These are phyloP conservation scores for Cantharis lateralis DNA, from an alignment of 2,888 invertebrate genomes.

Conservation along the genomic window DNA sequence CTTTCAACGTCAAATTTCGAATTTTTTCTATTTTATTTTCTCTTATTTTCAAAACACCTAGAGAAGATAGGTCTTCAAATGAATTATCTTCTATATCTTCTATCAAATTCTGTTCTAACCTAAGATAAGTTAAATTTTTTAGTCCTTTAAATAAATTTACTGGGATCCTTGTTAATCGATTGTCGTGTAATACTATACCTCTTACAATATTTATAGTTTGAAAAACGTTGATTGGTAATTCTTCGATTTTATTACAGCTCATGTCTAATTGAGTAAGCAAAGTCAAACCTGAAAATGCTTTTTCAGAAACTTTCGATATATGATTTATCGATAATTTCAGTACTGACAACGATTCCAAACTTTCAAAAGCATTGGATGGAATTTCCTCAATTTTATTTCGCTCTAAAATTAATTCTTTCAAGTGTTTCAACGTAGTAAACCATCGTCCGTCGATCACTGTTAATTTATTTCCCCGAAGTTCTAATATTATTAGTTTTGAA, in stretches of 20 bases:
- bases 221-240: not conserved
- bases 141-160: not conserved
- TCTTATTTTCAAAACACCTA: not conserved
- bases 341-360: not conserved
- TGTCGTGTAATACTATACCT: not conserved
- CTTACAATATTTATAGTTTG: not conserved
- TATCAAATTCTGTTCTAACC: not conserved
- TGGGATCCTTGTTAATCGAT: not conserved
- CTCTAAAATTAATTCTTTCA: too few relatives aligned
- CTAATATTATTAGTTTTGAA: too few relatives aligned
- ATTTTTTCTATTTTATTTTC: not conserved
- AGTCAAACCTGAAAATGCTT: not conserved
- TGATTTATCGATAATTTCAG: not conserved
- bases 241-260: not conserved
- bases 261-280: not conserved
- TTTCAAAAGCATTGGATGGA: not conserved
- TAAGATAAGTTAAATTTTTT: not conserved
- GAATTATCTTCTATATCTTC: not conserved
- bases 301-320: not conserved
- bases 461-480: too few relatives aligned
- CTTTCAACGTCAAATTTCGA: not conserved
- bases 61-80: not conserved
- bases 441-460: too few relatives aligned
- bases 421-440: too few relatives aligned
- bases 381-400: too few relatives aligned